phyloP scores from a whole-genome alignment of 2,888 invertebrate species.

The Scaptomyza polygonia region DNA sequence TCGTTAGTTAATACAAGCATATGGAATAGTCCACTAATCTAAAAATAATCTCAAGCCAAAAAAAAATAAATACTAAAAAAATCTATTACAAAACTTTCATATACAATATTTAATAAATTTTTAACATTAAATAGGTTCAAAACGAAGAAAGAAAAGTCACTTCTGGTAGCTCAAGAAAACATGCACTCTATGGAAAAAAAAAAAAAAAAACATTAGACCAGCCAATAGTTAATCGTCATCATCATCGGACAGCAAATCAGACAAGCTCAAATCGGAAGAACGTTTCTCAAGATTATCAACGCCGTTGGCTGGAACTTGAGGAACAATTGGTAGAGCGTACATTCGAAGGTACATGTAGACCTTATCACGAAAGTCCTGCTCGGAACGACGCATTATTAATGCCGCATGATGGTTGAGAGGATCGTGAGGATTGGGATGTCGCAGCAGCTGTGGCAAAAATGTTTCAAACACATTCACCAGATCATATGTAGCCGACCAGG shows the following conservation, averaged over 20 bases:
- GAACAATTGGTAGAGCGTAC: conserved; percentile 59
- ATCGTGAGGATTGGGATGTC: conserved; percentile 65
- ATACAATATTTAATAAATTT: conserved; percentile 29
- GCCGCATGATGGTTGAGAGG: conserved; percentile 64
- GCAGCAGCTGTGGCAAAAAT: conserved; percentile 63
- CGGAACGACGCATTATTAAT: conserved; percentile 58
- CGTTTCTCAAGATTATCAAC: conserved; percentile 44
- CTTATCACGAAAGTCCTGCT: conserved; percentile 51
- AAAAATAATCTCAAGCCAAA: neutral
- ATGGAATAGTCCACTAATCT: too few relatives aligned
- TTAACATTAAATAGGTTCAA: conserved; percentile 17
- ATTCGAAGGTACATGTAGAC: conserved; percentile 52
- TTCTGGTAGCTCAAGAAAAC: conserved; percentile 33
- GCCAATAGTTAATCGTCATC: conserved; percentile 52
- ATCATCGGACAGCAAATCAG: conserved; percentile 56
- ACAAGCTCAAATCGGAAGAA: conserved; percentile 63
- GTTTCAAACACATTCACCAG: conserved; percentile 69
- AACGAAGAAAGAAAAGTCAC: conserved; percentile 13
- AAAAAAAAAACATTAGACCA: conserved; percentile 54
- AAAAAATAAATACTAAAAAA: too few relatives aligned
- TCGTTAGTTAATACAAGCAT: too few relatives aligned
- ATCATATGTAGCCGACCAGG: conserved; percentile 68
- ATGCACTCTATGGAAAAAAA: conserved; percentile 43
- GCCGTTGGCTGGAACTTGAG: conserved; percentile 6
- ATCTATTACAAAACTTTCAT: neutral